phyloP scores from a whole-genome alignment of 2,113 vertebrate species.

The Oreochromis spilurus region DNA sequence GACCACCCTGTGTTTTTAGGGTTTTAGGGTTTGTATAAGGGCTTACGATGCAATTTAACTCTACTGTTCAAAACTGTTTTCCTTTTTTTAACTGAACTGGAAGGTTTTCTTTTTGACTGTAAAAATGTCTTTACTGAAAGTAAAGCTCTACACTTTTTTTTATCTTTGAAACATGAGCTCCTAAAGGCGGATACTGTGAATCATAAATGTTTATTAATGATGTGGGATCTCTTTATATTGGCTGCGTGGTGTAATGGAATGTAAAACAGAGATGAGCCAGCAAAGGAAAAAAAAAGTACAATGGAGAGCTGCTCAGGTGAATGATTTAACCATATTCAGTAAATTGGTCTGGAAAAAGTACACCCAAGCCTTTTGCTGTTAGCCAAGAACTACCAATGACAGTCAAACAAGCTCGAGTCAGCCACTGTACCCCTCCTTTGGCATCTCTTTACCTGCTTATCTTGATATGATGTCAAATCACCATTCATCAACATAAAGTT shows the following conservation, averaged over 20 bases:
- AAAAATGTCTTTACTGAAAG: not conserved
- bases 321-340: conserved; percentile 22
- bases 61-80: not conserved
- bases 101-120: not conserved
- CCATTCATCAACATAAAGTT: conserved; percentile 40
- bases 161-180: conserved; percentile 15
- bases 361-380: not conserved
- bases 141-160: not conserved
- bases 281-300: not conserved
- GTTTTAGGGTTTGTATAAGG: not conserved
- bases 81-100: not conserved
- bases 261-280: conserved; percentile 1
- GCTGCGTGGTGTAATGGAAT: conserved; percentile 4
- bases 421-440: conserved; percentile 21
- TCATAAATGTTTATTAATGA: conserved; percentile 49
- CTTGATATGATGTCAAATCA: conserved; percentile 57
- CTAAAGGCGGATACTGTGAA: not conserved
- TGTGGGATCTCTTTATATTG: conserved; percentile 17
- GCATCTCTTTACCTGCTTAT: conserved; percentile 45
- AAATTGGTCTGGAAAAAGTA: conserved; percentile 4
- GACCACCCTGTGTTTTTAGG: not conserved
- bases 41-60: not conserved
- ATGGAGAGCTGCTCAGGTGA: not conserved
- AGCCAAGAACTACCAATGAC: conserved; percentile 26
- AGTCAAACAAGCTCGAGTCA: not conserved